These are phyloP conservation scores for Spialia ferax DNA, from an alignment of 2,888 invertebrate species.

Conservation along the genomic window DNA sequence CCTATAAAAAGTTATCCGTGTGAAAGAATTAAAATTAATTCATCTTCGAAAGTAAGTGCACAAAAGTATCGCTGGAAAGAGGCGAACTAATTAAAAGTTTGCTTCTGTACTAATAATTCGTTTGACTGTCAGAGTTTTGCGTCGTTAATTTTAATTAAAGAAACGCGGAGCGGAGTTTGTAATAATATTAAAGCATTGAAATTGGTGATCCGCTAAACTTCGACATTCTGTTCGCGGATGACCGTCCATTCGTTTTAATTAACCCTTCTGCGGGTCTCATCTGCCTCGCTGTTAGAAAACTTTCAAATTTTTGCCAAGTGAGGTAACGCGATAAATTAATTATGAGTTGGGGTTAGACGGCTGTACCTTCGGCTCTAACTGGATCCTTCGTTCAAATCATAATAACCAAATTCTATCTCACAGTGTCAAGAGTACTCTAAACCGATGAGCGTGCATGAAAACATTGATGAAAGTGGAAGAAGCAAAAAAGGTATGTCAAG, in stretches of 20 bases:
- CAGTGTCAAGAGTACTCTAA: too few species aligned
- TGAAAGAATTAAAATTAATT: constrained; percentile 79
- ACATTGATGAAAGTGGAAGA: too few species aligned
- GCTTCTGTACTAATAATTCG: constrained; percentile 86
- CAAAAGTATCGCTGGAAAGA: constrained; percentile 81
- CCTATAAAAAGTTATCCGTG: constrained; percentile 48
- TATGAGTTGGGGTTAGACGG: constrained; percentile 48
- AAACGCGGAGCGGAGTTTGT: constrained; percentile 82
- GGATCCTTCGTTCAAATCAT: neutral
- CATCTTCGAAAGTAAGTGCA: constrained; percentile 76
- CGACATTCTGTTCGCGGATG: constrained; percentile 78
- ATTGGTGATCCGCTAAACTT: constrained; percentile 86
- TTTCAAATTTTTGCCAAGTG: constrained; percentile 60
- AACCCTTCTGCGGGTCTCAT: constrained; percentile 77
- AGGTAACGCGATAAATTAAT: constrained; percentile 71
- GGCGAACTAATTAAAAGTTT: constrained; percentile 85
- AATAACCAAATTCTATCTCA: neutral
- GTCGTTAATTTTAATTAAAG: constrained; percentile 87
- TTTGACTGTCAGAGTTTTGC: constrained; percentile 86
- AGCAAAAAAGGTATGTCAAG: too few species aligned
- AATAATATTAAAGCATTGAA: constrained; percentile 86
- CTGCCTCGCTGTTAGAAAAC: constrained; percentile 69
- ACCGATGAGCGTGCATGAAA: too few species aligned
- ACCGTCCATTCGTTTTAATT: constrained; percentile 84
- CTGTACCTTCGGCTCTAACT: too few species aligned